Evolutionary conservation across 2,797 vertebrate species (phyloP), one percentile per base, ranked within the genome.

Genomic region (Onychomys arenicola): DNA sequence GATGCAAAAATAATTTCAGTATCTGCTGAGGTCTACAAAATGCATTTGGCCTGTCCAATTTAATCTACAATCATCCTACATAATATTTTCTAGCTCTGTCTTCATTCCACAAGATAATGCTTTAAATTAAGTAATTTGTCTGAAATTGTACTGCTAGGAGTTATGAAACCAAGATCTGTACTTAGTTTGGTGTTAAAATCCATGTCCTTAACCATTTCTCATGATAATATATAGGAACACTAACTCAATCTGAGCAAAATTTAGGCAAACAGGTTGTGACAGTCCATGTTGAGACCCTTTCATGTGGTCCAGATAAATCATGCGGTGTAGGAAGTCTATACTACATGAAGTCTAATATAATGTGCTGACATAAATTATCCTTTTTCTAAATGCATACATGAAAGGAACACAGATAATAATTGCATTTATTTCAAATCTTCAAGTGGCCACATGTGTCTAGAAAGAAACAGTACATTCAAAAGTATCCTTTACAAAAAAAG

Each of bases 391-490:
- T 49, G 63, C 10, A 57, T 32, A 34, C 16, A 75, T 23, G 10
- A 96, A 21, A 73, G 19, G 34, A 81, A 25, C 6, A n/a, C 23
- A 81, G 81, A 13, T 92, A 95, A 90, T 21, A 17, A 90, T 82
- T 67, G 78, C 61, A 90, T 49, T 16, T 9, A 92, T 59, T 21
- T 89, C 94, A 93, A 57, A 55, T 78, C 37, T 55, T 76, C 34
- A n/a, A 96, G 71, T 86, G 13, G 0, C 3, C 77, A 84, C 78
- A 5, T 49, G 11, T 43, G 2, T 37, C 0, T n/a, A n/a, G n/a
- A n/a, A 86, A 75, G 5, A 88, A 75, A 73, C 8, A 86, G n/a
- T 61, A 84, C 46, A 71, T 75, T 80, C 27, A 86, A 96, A 96
- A 71, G 0, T 75, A 73, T 21, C 14, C 37, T 88, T 82, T n/a